These are phyloP conservation scores for Patella caerulea DNA, from an alignment of 2,888 invertebrate species.

Conservation along the genomic window DNA sequence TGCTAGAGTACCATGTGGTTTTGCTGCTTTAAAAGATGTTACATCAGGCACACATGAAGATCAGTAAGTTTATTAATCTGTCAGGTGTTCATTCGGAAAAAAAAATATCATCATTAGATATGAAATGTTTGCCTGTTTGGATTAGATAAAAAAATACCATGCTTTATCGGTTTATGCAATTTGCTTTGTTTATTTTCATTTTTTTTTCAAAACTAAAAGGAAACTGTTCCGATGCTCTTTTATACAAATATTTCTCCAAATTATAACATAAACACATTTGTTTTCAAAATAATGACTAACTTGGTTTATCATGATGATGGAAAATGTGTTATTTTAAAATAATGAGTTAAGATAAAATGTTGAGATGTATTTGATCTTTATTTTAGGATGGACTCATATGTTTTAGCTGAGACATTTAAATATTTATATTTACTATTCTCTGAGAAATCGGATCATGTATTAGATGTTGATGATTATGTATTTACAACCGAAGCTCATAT, in stretches of 20 bases:
- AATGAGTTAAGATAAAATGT: too few species aligned
- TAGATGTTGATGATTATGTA: constrained; percentile 73
- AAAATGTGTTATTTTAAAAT: too few species aligned
- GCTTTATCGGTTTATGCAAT: too few species aligned
- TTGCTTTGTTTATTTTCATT: too few species aligned
- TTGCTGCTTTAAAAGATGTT: constrained; percentile 97
- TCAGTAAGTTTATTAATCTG: constrained; percentile 68
- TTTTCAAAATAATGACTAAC: too few species aligned
- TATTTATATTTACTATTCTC: constrained; percentile 95
- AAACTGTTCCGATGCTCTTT: too few species aligned
- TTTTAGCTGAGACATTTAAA: constrained; percentile 97
- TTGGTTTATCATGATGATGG: too few species aligned
- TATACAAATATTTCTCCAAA: too few species aligned
- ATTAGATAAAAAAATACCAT: not conserved
- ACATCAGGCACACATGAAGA: constrained; percentile 92
- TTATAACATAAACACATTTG: too few species aligned
- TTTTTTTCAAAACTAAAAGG: too few species aligned
- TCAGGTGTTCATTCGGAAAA: not conserved
- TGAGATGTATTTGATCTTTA: too few species aligned
- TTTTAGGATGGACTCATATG: constrained; percentile 94
- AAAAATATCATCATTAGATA: not conserved
- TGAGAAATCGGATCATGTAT: constrained; percentile 82
- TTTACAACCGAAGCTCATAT: constrained; percentile 89
- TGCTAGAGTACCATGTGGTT: constrained; percentile 95
- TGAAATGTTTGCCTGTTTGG: not conserved